These are phyloP conservation scores for Hypolimnas misippus DNA, from an alignment of 2,888 invertebrate species.

Conservation along the genomic window DNA sequence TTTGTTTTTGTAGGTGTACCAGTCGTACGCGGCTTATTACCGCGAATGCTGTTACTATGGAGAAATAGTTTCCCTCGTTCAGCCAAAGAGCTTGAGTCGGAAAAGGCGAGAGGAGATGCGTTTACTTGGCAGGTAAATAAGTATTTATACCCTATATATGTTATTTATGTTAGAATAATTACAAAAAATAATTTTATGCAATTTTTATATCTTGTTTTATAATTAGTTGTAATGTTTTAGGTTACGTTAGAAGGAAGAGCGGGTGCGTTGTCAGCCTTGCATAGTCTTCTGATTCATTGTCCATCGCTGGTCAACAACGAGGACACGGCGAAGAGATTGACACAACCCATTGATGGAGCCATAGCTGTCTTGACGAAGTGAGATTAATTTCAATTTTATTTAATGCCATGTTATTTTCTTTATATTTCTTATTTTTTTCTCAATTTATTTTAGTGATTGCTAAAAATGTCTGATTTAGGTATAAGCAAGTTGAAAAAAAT, in stretches of 20 bases:
- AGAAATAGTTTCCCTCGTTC: slow-evolving; percentile 98
- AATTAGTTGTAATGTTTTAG: slow-evolving; percentile 54
- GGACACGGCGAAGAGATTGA: slow-evolving; percentile 93
- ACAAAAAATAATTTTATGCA: too few relatives aligned
- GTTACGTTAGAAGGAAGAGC: slow-evolving; percentile 98
- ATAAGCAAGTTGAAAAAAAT: too few relatives aligned
- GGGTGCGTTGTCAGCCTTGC: slow-evolving; percentile 97
- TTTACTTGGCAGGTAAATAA: slow-evolving; percentile 96
- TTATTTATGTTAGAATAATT: neutral
- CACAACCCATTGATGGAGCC: slow-evolving; percentile 96
- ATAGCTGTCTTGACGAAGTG: slow-evolving; percentile 97
- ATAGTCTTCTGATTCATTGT: slow-evolving; percentile 95
- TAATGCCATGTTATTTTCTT: too few relatives aligned
- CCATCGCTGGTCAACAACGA: slow-evolving; percentile 96
- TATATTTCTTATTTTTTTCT: too few relatives aligned
- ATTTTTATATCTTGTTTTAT: too few relatives aligned
- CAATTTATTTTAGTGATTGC: too few relatives aligned
- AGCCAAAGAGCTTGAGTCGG: slow-evolving; percentile 97
- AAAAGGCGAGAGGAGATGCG: slow-evolving; percentile 97
- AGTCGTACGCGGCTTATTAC: slow-evolving; percentile 95
- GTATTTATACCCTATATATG: neutral
- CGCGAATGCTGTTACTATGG: slow-evolving; percentile 97
- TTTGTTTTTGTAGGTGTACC: slow-evolving; percentile 87
- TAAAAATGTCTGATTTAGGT: too few relatives aligned
- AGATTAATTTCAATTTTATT: slow-evolving; percentile 56